Percentiles rank a stretch among this genome's conserved stretches.
Evolutionary conservation across 2,888 invertebrate genomes (phyloP).

Genomic region (Bellardia pandia): DNA sequence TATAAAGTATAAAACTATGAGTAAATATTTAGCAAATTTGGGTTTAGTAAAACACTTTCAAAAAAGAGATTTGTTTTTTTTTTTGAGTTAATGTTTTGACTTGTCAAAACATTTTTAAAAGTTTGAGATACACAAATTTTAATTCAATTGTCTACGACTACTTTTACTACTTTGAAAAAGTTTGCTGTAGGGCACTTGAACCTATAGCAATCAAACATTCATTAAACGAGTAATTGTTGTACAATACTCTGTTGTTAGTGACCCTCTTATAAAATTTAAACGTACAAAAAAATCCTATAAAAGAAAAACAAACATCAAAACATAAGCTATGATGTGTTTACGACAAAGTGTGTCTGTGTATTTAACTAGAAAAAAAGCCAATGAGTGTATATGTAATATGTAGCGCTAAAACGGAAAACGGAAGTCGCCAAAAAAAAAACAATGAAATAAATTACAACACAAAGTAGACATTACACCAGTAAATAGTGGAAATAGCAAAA

Average conservation of each 20-base stretch:
- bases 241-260: slow-evolving; percentile 13
- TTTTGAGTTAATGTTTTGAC: no score
- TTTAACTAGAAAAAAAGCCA: neutral
- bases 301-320: slow-evolving; percentile 9
- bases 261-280: slow-evolving; percentile 48
- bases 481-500: slow-evolving; percentile 32
- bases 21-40: no score
- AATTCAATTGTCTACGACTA: no score
- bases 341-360: slow-evolving; percentile 63
- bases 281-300: neutral
- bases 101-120: no score
- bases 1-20: no score
- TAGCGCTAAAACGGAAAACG: slow-evolving; percentile 66
- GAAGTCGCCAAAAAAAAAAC: slow-evolving; percentile 75
- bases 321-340: slow-evolving; percentile 71
- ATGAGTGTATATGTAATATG: slow-evolving; percentile 6
- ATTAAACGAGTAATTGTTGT: slow-evolving; percentile 26
- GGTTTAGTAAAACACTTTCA: no score
- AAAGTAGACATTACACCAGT: slow-evolving; percentile 60
- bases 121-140: no score
- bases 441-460: slow-evolving; percentile 74
- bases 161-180: neutral
- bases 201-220: neutral
- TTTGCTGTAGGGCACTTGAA: slow-evolving; percentile 15
- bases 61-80: no score